A percentile compares a stretch with the other conserved stretches of the same genome.
Conservation (phyloP, 2,113 vertebrate species). For the Heterotis niloticus region DNA sequence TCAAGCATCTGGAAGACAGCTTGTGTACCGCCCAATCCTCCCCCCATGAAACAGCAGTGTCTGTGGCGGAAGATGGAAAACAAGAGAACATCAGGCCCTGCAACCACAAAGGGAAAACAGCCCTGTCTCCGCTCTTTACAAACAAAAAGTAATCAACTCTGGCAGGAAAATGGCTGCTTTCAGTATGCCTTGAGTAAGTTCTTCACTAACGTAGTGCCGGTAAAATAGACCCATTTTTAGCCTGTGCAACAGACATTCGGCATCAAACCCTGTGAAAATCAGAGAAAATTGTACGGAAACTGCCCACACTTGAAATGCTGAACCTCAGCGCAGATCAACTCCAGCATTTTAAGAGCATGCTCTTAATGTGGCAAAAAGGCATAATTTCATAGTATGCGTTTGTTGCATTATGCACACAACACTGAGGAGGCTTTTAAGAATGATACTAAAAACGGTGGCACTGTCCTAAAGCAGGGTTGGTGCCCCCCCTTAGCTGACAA, state of each 20-base stretch:
- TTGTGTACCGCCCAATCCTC: slow-evolving; percentile 54
- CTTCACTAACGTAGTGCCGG: no score
- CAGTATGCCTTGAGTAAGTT: no score
- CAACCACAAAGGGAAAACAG: slow-evolving; percentile 13
- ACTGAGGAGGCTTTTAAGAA: background rate
- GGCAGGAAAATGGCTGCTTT: background rate
- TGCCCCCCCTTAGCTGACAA: no score
- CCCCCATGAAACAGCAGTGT: slow-evolving; percentile 76
- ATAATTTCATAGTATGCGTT: background rate
- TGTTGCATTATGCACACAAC: background rate
- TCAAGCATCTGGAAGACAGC: slow-evolving; percentile 88
- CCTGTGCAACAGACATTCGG: background rate
- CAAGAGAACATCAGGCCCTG: background rate
- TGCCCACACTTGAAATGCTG: background rate
- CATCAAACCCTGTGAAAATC: background rate
- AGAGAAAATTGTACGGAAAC: background rate
- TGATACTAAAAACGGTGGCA: background rate
- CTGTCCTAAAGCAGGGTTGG: background rate
- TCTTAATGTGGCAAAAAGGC: background rate
- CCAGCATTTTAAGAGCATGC: background rate
- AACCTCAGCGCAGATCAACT: background rate
- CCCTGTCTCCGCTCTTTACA: background rate
- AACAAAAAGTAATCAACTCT: slow-evolving; percentile 2
- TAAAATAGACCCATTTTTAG: background rate
- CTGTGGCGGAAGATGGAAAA: slow-evolving; percentile 48